Evolutionary conservation across 2,888 invertebrate species (phyloP).

Genomic region (Andricus curvator): DNA sequence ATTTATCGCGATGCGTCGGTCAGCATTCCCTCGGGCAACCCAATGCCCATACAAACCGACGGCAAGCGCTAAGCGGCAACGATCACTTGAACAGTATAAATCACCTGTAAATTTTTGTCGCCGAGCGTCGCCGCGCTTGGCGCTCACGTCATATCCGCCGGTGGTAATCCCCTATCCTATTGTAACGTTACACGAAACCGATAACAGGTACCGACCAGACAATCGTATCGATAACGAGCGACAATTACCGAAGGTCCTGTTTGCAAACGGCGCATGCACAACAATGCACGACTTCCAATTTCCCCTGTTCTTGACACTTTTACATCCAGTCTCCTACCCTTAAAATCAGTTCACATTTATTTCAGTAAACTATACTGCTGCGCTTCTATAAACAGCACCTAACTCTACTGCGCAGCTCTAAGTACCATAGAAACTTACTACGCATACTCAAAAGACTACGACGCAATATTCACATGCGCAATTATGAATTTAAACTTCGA

Average conservation of each 20-base stretch:
- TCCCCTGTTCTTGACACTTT: conserved; percentile 16
- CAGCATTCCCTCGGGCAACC: conserved; percentile 44
- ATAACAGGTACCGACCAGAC: conserved; percentile 57
- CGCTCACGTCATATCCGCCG: conserved; percentile 62
- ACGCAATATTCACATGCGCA: too few species aligned
- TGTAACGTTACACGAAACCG: conserved; percentile 57
- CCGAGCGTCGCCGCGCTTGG: conserved; percentile 27
- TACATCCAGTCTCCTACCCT: background rate
- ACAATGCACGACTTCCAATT: conserved; percentile 59
- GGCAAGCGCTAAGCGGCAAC: conserved; percentile 10
- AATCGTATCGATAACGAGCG: conserved; percentile 72
- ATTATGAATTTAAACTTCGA: too few species aligned
- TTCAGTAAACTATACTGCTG: background rate
- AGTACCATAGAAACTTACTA: background rate
- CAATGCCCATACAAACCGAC: conserved; percentile 42
- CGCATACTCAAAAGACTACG: too few species aligned
- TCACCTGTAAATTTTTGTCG: conserved; percentile 56
- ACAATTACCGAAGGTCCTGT: conserved; percentile 67
- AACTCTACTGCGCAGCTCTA: background rate
- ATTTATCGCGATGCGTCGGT: conserved; percentile 54
- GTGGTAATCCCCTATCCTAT: conserved; percentile 46
- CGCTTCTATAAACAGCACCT: background rate
- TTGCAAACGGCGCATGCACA: conserved; percentile 62
- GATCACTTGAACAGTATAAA: conserved; percentile 58
- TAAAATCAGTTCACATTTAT: background rate